These are phyloP conservation scores for Mionectes olivaceus DNA, from an alignment of 2,797 vertebrate species.

Conservation along the genomic window DNA sequence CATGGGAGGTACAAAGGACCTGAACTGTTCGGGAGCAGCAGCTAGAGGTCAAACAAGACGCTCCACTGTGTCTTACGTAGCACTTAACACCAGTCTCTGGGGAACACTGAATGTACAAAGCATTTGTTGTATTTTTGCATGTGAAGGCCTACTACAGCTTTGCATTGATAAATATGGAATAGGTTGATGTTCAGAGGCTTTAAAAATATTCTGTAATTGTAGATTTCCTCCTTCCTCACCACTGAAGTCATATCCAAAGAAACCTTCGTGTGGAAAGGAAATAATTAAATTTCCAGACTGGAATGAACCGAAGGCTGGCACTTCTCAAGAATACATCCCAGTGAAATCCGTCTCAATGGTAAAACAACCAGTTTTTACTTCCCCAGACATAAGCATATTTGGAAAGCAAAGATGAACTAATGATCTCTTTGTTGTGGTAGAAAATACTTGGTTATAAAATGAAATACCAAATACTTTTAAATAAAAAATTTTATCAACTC, in stretches of 20 bases:
- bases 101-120: neutral
- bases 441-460: neutral
- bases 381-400: neutral
- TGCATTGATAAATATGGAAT: neutral
- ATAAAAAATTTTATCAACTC: neutral
- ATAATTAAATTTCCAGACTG: slow-evolving; percentile 89
- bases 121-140: neutral
- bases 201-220: slow-evolving; percentile 57
- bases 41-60: neutral
- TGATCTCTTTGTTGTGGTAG: neutral
- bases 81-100: neutral
- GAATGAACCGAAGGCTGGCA: slow-evolving; percentile 82
- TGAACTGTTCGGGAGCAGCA: neutral
- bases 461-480: neutral
- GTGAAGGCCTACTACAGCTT: neutral
- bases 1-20: neutral
- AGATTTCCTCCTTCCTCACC: slow-evolving; percentile 92
- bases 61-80: neutral
- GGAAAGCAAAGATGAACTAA: neutral
- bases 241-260: slow-evolving; percentile 89
- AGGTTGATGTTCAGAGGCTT: neutral
- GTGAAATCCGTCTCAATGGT: slow-evolving; percentile 83
- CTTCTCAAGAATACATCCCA: slow-evolving; percentile 80
- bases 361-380: neutral
- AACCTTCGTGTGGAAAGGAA: slow-evolving; percentile 72